Evolutionary conservation across 64 coral and sea anemone species (phyloP).

Genomic region (Astreopora myriophthalma): DNA sequence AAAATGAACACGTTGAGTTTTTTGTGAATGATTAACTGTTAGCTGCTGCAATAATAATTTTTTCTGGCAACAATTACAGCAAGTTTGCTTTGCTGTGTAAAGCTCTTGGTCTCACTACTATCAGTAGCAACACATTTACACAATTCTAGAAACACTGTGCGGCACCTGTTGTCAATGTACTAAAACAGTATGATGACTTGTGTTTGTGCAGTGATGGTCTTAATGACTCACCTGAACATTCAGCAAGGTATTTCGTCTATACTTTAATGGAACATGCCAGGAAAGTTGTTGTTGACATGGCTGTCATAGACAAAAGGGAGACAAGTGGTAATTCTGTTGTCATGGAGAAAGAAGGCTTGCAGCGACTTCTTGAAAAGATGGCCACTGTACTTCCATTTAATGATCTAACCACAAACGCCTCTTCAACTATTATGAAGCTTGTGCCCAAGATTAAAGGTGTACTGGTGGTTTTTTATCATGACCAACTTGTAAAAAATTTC

Average conservation of each 20-base stretch:
- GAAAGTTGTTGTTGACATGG: conserved; percentile 31
- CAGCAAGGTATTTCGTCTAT: conserved; percentile 49
- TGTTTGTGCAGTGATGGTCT: conserved; percentile 55
- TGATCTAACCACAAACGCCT: conserved; percentile 65
- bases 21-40: too few relatives aligned
- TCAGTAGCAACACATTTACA: too few relatives aligned
- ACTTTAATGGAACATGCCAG: conserved; percentile 64
- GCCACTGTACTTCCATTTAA: neutral
- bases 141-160: too few relatives aligned
- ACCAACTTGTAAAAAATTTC: too few relatives aligned
- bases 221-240: conserved; percentile 47
- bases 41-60: too few relatives aligned
- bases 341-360: conserved; percentile 57
- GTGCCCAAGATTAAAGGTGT: conserved; percentile 59
- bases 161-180: too few relatives aligned
- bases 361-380: conserved; percentile 38
- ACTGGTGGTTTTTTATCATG: neutral
- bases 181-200: too few relatives aligned
- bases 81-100: too few relatives aligned
- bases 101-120: too few relatives aligned
- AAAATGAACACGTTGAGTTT: too few relatives aligned
- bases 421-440: conserved; percentile 54
- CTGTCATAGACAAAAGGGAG: conserved; percentile 29
- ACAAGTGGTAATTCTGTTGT: conserved; percentile 42
- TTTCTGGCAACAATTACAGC: too few relatives aligned